phyloP scores from a whole-genome alignment of 2,888 invertebrate species.

The Meiosimyza platycephala region DNA sequence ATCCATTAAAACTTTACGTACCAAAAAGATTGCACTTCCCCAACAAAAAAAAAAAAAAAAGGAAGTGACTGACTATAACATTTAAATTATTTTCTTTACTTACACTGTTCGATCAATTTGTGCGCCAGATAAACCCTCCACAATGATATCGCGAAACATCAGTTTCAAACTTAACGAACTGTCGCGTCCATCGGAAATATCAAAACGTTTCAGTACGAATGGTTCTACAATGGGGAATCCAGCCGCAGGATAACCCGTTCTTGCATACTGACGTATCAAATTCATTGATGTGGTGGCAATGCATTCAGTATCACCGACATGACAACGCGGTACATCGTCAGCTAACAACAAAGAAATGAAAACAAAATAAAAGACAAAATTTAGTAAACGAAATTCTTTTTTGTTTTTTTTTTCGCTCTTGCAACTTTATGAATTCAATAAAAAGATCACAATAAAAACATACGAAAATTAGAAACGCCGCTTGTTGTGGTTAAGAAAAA shows the following conservation, averaged over 20 bases:
- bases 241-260: constrained; percentile 58
- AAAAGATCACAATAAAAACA: constrained; percentile 40
- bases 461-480: constrained; percentile 53
- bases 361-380: constrained; percentile 19
- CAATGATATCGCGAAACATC: constrained; percentile 60
- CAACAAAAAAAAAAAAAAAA: too few relatives aligned
- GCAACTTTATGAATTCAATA: background rate
- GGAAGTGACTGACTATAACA: too few relatives aligned
- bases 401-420: background rate
- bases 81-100: constrained; percentile 45
- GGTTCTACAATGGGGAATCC: constrained; percentile 64
- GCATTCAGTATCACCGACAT: constrained; percentile 59
- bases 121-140: constrained; percentile 60
- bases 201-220: constrained; percentile 59
- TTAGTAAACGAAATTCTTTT: background rate
- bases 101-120: constrained; percentile 63
- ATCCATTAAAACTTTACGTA: too few relatives aligned
- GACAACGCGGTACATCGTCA: constrained; percentile 61
- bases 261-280: constrained; percentile 57
- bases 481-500: constrained; percentile 7
- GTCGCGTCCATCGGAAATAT: constrained; percentile 60
- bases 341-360: constrained; percentile 49
- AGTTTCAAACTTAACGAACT: constrained; percentile 61
- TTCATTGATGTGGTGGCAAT: constrained; percentile 56
- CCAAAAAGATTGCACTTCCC: too few relatives aligned